Conservation (phyloP, 2,113 vertebrate species). For the Lophius piscatorius region DNA sequence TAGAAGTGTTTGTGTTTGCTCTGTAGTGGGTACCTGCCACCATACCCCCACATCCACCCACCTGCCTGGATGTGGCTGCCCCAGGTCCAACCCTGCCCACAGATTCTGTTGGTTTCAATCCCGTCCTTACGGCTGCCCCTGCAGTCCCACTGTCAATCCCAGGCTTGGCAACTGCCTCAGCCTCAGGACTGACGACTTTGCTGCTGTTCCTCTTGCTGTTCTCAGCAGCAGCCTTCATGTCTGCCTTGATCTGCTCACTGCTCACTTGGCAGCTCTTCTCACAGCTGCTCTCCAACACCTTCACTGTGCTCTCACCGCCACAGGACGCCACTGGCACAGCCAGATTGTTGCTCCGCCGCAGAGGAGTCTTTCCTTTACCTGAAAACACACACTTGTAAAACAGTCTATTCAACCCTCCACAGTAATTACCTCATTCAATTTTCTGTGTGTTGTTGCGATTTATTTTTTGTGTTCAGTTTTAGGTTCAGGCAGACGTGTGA, state of each 20-base stretch:
- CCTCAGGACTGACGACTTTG: slow-evolving; percentile 25
- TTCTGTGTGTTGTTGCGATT: no score
- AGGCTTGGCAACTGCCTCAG: slow-evolving; percentile 1
- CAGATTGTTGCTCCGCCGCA: slow-evolving; percentile 80
- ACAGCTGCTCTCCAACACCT: slow-evolving; percentile 84
- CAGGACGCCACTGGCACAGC: neutral
- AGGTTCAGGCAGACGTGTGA: no score
- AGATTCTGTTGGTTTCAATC: slow-evolving; percentile 13
- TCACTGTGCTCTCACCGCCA: neutral
- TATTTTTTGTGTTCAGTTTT: no score
- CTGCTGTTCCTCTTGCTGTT: slow-evolving; percentile 54
- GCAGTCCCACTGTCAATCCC: slow-evolving; percentile 29
- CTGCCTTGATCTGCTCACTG: slow-evolving; percentile 98
- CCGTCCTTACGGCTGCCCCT: slow-evolving; percentile 16
- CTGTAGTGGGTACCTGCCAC: slow-evolving; percentile 7
- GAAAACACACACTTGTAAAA: neutral
- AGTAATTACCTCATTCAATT: no score
- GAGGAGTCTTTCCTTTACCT: slow-evolving; percentile 98
- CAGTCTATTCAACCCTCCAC: no score
- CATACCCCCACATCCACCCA: slow-evolving; percentile 27
- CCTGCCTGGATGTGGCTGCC: neutral
- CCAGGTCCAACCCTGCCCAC: slow-evolving; percentile 35
- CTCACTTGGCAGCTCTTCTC: slow-evolving; percentile 98
- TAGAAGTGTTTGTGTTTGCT: slow-evolving; percentile 9
- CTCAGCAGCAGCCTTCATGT: slow-evolving; percentile 96